A percentile compares a stretch with the other conserved stretches of the same genome.
Conservation (phyloP, 2,113 vertebrate species). For the Heterotilapia buettikoferi region DNA sequence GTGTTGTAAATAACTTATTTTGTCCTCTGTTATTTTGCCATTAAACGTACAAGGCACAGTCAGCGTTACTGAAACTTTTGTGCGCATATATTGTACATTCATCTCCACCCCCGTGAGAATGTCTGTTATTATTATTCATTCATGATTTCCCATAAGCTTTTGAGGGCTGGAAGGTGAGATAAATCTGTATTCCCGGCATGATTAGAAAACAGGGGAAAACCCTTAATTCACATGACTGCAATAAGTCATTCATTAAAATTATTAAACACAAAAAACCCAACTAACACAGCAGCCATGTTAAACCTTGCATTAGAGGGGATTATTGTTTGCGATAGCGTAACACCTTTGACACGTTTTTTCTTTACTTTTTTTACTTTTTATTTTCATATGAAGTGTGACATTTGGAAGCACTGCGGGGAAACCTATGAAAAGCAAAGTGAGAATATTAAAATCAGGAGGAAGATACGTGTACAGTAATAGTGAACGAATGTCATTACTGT, state of each 20-base stretch:
- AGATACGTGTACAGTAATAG: not conserved
- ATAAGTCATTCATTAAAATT: not conserved
- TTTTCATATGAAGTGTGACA: not conserved
- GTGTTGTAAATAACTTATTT: conserved; percentile 96
- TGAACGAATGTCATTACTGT: not conserved
- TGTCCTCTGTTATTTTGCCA: conserved; percentile 92
- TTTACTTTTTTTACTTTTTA: not conserved
- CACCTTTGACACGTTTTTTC: not conserved
- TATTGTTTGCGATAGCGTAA: not conserved
- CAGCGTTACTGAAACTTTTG: not conserved
- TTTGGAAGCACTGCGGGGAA: not conserved
- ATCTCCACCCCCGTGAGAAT: not conserved
- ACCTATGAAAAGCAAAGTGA: not conserved
- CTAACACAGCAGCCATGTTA: not conserved
- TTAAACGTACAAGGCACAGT: conserved; percentile 85
- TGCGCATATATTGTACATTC: not conserved
- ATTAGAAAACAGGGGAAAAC: not conserved
- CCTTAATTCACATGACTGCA: not conserved
- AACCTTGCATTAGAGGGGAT: not conserved
- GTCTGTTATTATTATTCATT: not conserved
- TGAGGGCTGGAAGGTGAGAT: not conserved
- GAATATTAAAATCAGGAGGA: not conserved
- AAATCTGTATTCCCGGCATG: not conserved
- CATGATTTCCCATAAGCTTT: not conserved
- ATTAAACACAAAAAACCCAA: not conserved